Evolutionary conservation across 1,140 invertebrate species (phyloP).

Genomic region (Drosophila ohnishii): DNA sequence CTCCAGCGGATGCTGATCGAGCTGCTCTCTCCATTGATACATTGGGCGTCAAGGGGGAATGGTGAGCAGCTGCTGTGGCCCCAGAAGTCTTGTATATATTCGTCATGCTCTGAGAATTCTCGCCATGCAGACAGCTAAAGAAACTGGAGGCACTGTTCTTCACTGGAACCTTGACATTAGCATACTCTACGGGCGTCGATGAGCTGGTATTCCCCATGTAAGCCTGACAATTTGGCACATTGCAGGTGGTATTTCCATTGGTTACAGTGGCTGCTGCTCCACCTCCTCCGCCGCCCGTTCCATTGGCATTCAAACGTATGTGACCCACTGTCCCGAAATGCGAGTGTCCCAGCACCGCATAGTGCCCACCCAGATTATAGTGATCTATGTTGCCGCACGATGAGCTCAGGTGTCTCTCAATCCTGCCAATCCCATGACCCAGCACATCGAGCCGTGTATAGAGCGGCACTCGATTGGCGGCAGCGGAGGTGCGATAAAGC

Average conservation of each 20-base stretch:
- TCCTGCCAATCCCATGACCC: constrained; percentile 85
- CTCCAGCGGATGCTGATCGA: constrained; percentile 68
- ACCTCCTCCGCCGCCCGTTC: constrained; percentile 11
- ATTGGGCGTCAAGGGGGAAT: constrained; percentile 58
- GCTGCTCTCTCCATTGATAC: constrained; percentile 71
- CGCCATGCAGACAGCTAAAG: constrained; percentile 81
- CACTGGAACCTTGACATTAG: constrained; percentile 66
- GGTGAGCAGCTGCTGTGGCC: constrained; percentile 34
- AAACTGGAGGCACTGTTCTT: constrained; percentile 81
- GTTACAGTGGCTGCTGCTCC: not conserved
- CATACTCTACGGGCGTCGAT: constrained; percentile 41
- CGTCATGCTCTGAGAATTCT: constrained; percentile 83
- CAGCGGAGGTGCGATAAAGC: constrained; percentile 64
- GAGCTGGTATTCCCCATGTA: constrained; percentile 44
- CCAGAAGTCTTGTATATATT: constrained; percentile 78
- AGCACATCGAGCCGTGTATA: constrained; percentile 85
- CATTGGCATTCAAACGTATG: constrained; percentile 75
- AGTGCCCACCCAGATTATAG: constrained; percentile 82
- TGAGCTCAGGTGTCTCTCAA: constrained; percentile 85
- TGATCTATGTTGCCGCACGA: constrained; percentile 86
- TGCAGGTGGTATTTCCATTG: constrained; percentile 39
- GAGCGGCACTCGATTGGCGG: constrained; percentile 81
- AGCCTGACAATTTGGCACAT: constrained; percentile 63
- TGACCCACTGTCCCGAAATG: constrained; percentile 82
- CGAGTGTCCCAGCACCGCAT: constrained; percentile 80